Evolutionary conservation across 2,797 vertebrate species (phyloP).

Genomic region (Pristis pectinata): DNA sequence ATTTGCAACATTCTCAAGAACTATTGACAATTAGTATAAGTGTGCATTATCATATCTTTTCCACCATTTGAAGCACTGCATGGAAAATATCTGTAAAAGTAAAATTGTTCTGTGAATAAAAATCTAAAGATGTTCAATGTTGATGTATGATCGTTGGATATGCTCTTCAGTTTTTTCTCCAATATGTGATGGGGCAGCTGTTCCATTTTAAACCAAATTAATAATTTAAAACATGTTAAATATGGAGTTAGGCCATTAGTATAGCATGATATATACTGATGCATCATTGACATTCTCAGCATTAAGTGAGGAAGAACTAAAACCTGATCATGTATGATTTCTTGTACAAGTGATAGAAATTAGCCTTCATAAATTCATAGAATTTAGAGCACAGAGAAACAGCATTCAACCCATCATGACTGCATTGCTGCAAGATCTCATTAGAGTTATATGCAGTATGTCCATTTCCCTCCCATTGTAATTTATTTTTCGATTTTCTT

Average conservation of each 20-base stretch:
- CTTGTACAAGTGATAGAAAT: neutral
- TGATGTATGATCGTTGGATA: neutral
- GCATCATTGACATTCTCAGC: neutral
- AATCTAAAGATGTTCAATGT: neutral
- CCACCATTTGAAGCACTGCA: neutral
- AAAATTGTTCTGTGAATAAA: neutral
- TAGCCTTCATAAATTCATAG: neutral
- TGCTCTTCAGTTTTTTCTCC: neutral
- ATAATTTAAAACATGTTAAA: neutral
- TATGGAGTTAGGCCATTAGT: neutral
- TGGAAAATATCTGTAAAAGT: too few relatives aligned
- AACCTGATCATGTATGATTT: neutral
- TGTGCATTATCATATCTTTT: neutral
- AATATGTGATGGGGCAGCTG: neutral
- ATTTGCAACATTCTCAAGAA: neutral
- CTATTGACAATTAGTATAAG: neutral
- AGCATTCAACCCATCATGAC: neutral
- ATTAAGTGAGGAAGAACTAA: constrained; percentile 20
- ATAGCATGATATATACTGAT: neutral
- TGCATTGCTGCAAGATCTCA: neutral
- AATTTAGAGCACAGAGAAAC: neutral
- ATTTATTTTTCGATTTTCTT: too few relatives aligned
- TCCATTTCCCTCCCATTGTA: too few relatives aligned
- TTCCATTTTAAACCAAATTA: neutral
- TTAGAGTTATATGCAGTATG: neutral